phyloP scores from a whole-genome alignment of 2,888 invertebrate genomes.

The Lasioglossum vierecki region DNA sequence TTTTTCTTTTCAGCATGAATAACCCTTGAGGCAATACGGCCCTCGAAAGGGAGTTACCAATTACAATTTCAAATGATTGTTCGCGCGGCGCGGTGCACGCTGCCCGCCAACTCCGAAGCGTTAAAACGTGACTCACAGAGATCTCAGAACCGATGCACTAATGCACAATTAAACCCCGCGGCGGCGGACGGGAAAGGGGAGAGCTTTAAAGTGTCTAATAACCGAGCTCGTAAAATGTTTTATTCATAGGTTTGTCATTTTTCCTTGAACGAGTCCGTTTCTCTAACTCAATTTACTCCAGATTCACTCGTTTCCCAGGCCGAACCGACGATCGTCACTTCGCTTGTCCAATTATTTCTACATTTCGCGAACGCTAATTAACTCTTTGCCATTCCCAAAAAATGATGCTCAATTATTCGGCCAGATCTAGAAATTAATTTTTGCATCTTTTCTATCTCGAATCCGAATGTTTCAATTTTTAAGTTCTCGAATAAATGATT shows the following conservation, averaged over 20 bases:
- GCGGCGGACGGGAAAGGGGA: slow-evolving; percentile 28
- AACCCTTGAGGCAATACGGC: not conserved
- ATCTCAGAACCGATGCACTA: slow-evolving; percentile 50
- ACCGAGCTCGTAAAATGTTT: slow-evolving; percentile 38
- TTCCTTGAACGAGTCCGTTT: slow-evolving; percentile 2
- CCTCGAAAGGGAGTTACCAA: slow-evolving; percentile 11
- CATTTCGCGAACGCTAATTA: not conserved
- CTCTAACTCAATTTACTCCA: not conserved
- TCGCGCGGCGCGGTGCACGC: slow-evolving; percentile 1
- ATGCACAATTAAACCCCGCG: slow-evolving; percentile 48
- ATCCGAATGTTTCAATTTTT: not conserved
- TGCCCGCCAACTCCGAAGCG: slow-evolving; percentile 28
- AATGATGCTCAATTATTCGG: not conserved
- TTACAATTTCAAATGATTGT: slow-evolving; percentile 51
- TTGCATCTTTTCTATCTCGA: not conserved
- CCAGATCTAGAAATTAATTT: not conserved
- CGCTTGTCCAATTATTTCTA: not conserved
- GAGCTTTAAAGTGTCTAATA: slow-evolving; percentile 39
- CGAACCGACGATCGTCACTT: not conserved
- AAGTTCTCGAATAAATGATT: not conserved
- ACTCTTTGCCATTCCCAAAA: not conserved
- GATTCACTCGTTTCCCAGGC: slow-evolving; percentile 10
- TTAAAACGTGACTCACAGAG: slow-evolving; percentile 51
- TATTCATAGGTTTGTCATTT: slow-evolving; percentile 36
- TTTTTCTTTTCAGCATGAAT: slow-evolving; percentile 15